Percentiles rank a stretch among this genome's conserved stretches.
Conservation (phyloP, 2,888 invertebrate genomes). For the Omphaloscelis lunosa region DNA sequence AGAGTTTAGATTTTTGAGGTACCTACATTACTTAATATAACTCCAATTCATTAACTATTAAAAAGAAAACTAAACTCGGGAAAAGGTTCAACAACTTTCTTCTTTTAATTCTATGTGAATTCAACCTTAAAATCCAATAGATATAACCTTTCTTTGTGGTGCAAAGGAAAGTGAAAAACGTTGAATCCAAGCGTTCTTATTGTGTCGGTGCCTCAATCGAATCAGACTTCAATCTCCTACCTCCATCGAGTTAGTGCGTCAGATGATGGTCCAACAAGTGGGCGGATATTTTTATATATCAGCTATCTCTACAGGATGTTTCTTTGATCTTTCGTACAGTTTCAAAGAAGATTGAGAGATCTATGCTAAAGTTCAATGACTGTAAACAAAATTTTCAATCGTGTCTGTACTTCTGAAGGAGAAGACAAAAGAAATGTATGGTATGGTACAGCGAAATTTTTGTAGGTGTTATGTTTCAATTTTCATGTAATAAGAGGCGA, state of each 20-base stretch:
- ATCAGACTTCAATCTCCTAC: constrained; percentile 72
- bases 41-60: not conserved
- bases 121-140: constrained; percentile 22
- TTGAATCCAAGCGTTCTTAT: constrained; percentile 40
- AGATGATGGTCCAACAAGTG: constrained; percentile 65
- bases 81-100: not conserved
- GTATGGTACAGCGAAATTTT: not conserved
- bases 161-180: constrained; percentile 26
- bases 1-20: not conserved
- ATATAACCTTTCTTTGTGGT: constrained; percentile 12
- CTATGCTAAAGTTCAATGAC: not conserved
- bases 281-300: constrained; percentile 33
- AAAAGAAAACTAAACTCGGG: not conserved
- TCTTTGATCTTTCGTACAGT: not conserved
- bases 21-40: not conserved
- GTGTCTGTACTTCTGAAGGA: not conserved
- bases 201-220: constrained; percentile 65
- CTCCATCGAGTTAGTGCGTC: constrained; percentile 60
- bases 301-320: constrained; percentile 8
- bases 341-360: not conserved
- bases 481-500: too few species aligned
- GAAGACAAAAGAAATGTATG: not conserved
- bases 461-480: not conserved
- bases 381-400: not conserved
- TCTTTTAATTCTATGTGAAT: not conserved